Percentiles rank a stretch among this genome's conserved stretches.
Evolutionary conservation across 2,888 invertebrate genomes (phyloP).

Genomic region (Pyralis farinalis): DNA sequence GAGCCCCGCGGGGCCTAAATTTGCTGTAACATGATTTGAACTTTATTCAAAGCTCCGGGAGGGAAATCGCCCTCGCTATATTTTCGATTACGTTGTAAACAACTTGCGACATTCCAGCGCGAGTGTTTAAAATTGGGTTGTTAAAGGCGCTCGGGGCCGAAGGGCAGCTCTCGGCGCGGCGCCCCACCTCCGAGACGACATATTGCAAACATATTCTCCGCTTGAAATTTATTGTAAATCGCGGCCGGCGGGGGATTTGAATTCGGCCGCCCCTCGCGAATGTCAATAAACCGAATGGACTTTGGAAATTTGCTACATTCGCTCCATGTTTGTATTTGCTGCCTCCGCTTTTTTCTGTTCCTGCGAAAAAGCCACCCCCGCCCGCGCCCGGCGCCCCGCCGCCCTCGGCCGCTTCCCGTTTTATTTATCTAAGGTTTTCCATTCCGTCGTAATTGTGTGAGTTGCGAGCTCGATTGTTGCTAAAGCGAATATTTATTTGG

Average conservation of each 20-base stretch:
- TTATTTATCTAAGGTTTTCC: slow-evolving; percentile 79
- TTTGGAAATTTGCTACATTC: slow-evolving; percentile 76
- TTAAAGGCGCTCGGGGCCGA: slow-evolving; percentile 34
- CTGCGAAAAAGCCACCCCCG: slow-evolving; percentile 45
- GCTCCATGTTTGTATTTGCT: slow-evolving; percentile 70
- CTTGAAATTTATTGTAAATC: slow-evolving; percentile 78
- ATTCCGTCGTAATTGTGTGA: slow-evolving; percentile 75
- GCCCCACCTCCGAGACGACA: slow-evolving; percentile 35
- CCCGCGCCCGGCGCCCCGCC: slow-evolving; percentile 11
- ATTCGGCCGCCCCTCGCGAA: slow-evolving; percentile 44
- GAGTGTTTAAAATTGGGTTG: slow-evolving; percentile 60
- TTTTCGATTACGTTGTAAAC: slow-evolving; percentile 66
- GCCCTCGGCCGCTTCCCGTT: slow-evolving; percentile 60
- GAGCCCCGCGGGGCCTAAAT: slow-evolving; percentile 23
- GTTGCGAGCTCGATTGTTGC: slow-evolving; percentile 73
- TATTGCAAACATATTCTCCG: slow-evolving; percentile 76
- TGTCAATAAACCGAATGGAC: slow-evolving; percentile 76
- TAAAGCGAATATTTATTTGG: slow-evolving; percentile 79
- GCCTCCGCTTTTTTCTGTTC: slow-evolving; percentile 60
- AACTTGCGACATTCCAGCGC: slow-evolving; percentile 55
- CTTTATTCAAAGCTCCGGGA: slow-evolving; percentile 48
- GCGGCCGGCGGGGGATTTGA: slow-evolving; percentile 66
- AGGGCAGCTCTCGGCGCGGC: slow-evolving; percentile 23
- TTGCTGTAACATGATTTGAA: slow-evolving; percentile 40
- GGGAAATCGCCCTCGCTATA: slow-evolving; percentile 39